Evolutionary conservation across 2,113 vertebrate species (phyloP).

Genomic region (Tonatia bakeri): DNA sequence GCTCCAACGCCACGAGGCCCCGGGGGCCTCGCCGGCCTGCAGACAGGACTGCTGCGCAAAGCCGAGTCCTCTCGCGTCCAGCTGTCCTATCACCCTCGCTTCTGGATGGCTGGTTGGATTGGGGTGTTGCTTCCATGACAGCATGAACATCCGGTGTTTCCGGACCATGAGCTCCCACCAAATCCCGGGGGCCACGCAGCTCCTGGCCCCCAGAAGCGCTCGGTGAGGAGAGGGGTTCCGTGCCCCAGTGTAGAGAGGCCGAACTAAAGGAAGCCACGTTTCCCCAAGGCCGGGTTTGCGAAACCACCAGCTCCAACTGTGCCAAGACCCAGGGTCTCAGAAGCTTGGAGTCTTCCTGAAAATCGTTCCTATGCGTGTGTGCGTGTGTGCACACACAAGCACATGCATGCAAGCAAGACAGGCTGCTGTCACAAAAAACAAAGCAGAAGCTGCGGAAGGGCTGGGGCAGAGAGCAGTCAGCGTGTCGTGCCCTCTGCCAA

Average conservation of each 20-base stretch:
- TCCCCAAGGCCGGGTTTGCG: rapidly evolving
- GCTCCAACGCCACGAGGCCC: rapidly evolving
- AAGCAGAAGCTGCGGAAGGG: too few species aligned
- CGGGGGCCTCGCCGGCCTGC: rapidly evolving
- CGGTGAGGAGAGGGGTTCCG: rapidly evolving
- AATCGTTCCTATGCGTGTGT: neutral
- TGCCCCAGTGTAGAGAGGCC: rapidly evolving
- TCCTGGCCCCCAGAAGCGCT: rapidly evolving
- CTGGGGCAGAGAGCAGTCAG: neutral
- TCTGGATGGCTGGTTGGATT: neutral
- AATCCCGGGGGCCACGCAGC: neutral
- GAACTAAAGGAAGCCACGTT: neutral
- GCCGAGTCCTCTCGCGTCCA: rapidly evolving
- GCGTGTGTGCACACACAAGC: too few species aligned
- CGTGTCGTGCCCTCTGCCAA: too few species aligned
- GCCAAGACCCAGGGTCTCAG: neutral
- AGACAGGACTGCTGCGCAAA: rapidly evolving
- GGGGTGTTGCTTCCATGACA: neutral
- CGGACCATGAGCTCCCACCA: neutral
- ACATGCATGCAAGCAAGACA: neutral
- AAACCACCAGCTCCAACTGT: rapidly evolving
- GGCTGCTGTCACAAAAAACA: rapidly evolving
- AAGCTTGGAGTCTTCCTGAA: neutral
- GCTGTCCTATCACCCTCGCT: rapidly evolving
- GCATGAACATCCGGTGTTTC: neutral